phyloP scores from a whole-genome alignment of 2,113 vertebrate genomes.

The Suricata suricatta region DNA sequence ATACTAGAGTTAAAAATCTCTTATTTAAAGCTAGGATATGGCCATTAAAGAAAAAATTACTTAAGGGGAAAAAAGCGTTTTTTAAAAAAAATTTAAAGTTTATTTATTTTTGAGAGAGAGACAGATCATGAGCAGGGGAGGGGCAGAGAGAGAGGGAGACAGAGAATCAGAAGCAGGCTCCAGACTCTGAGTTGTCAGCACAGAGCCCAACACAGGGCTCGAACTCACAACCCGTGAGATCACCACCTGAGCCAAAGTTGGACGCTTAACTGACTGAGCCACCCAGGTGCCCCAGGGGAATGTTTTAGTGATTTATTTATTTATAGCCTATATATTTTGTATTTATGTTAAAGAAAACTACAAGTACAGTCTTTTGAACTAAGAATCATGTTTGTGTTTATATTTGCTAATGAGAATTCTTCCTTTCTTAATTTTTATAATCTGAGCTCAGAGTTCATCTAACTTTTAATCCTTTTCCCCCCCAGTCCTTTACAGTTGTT shows the following conservation, averaged over 20 bases:
- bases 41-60: not conserved
- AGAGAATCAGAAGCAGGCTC: too few species aligned
- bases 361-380: not conserved
- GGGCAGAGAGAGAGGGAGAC: too few species aligned
- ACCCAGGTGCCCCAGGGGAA: not conserved
- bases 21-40: not conserved
- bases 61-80: not conserved
- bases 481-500: not conserved
- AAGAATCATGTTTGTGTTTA: not conserved
- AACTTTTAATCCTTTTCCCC: not conserved
- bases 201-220: too few species aligned
- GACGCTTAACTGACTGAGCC: too few species aligned
- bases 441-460: not conserved
- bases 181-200: too few species aligned
- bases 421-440: not conserved
- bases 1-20: not conserved
- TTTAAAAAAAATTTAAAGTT: not conserved
- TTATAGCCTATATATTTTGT: not conserved
- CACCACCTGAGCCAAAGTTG: too few species aligned
- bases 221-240: too few species aligned
- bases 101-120: not conserved
- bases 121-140: too few species aligned
- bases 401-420: not conserved
- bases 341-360: not conserved
- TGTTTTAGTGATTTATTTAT: not conserved